These are phyloP conservation scores for Coptodon rendalli DNA, from an alignment of 2,113 vertebrate species.

Conservation along the genomic window DNA sequence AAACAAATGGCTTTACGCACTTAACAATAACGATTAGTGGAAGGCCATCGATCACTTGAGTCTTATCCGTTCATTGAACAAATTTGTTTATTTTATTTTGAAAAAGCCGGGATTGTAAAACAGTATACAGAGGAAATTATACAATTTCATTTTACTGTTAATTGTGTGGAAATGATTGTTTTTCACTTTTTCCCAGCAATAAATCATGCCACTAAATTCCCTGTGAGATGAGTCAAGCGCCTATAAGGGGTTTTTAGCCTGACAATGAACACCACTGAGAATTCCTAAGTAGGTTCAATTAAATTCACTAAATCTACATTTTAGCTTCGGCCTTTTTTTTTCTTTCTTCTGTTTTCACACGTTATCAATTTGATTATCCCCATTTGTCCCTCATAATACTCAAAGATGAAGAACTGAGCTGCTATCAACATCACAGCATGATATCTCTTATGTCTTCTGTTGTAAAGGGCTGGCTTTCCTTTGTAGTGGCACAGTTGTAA, in stretches of 20 bases:
- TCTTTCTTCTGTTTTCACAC: not conserved
- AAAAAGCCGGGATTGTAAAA: not conserved
- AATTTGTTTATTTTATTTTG: not conserved
- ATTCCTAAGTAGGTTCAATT: not conserved
- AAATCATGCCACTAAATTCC: slow-evolving; percentile 9
- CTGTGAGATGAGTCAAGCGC: not conserved
- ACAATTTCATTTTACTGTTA: not conserved
- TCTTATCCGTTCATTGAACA: not conserved
- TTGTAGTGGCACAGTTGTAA: slow-evolving; percentile 30
- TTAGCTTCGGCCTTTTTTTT: accelerated
- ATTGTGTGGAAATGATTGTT: slow-evolving; percentile 14
- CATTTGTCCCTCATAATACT: slow-evolving; percentile 18
- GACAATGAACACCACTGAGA: not conserved
- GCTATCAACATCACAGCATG: slow-evolving; percentile 23
- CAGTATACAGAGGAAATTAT: not conserved
- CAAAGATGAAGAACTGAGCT: slow-evolving; percentile 25
- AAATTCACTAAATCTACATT: not conserved
- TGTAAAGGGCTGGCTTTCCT: slow-evolving; percentile 25
- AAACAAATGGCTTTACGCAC: not conserved
- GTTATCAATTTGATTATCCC: not conserved
- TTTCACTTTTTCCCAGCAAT: not conserved
- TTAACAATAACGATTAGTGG: not conserved
- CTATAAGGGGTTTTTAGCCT: not conserved
- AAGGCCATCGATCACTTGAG: not conserved
- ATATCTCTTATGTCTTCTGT: slow-evolving; percentile 6